Evolutionary conservation across 2,797 vertebrate species (phyloP).

Genomic region (Salmo trutta): DNA sequence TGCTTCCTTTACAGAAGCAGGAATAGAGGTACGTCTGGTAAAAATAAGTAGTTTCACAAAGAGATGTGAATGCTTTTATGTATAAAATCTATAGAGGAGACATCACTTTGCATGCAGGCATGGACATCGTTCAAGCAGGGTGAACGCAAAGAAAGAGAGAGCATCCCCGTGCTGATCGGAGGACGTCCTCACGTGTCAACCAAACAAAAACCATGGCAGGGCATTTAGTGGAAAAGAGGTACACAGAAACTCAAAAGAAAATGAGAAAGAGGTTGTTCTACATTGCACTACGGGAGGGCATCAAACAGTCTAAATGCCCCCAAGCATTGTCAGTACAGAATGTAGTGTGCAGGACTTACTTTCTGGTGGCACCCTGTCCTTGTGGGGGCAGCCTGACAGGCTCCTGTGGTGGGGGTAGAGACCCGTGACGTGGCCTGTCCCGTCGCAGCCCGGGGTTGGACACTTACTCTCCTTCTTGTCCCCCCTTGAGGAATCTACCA

Average conservation of each 20-base stretch:
- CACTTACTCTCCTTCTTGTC: slow-evolving; percentile 99
- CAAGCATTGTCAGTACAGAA: not conserved
- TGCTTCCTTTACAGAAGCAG: not conserved
- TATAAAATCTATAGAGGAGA: not conserved
- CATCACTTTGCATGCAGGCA: not conserved
- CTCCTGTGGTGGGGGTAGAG: slow-evolving; percentile 99
- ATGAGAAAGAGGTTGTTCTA: not conserved
- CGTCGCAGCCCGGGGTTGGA: slow-evolving; percentile 96
- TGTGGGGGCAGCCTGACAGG: slow-evolving; percentile 98
- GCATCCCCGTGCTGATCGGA: not conserved
- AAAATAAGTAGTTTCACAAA: not conserved
- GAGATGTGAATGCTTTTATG: not conserved
- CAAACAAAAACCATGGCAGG: not conserved
- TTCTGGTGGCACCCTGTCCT: slow-evolving; percentile 98
- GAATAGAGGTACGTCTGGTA: not conserved
- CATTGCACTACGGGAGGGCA: not conserved
- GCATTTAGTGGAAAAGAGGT: not conserved
- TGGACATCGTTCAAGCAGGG: not conserved
- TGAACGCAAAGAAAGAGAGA: not conserved
- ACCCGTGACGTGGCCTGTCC: slow-evolving; percentile 96
- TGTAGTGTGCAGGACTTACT: slow-evolving; percentile 79
- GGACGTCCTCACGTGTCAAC: not conserved
- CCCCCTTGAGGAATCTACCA: slow-evolving; percentile 91
- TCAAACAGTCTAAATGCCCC: not conserved
- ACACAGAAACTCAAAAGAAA: not conserved